These are phyloP conservation scores for Sminthurinus aureus DNA, from an alignment of 2,888 invertebrate species.

Conservation along the genomic window DNA sequence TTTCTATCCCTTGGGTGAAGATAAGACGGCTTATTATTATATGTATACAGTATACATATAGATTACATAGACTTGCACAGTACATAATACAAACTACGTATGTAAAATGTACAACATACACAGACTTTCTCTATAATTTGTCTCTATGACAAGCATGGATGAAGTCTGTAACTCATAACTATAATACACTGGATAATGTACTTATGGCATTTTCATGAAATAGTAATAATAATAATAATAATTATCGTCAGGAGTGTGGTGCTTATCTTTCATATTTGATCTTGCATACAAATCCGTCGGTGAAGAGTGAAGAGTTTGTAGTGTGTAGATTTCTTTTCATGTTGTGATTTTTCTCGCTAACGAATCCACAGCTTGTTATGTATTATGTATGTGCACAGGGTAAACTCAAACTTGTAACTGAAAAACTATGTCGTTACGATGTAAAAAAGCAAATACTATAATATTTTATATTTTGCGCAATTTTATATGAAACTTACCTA, in stretches of 20 bases:
- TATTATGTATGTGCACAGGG: not conserved
- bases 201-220: not conserved
- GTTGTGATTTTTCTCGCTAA: too few species aligned
- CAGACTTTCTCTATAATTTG: not conserved
- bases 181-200: not conserved
- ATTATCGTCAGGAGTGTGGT: not conserved
- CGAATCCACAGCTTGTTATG: too few species aligned
- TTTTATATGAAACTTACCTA: not conserved
- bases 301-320: too few species aligned
- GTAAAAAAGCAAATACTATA: too few species aligned
- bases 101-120: not conserved
- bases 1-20: not conserved
- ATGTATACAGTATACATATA: not conserved
- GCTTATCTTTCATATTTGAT: not conserved
- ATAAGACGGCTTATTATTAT: not conserved
- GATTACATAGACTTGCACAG: too few species aligned
- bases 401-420: too few species aligned
- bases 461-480: too few species aligned
- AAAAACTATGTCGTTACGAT: too few species aligned
- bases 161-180: not conserved
- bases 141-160: not conserved
- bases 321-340: not conserved
- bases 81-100: too few species aligned
- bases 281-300: not conserved
- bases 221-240: not conserved